A percentile compares a stretch with the other conserved stretches of the same genome.
Conservation (phyloP, 1,140 invertebrate species). For the Musca vetustissima region DNA sequence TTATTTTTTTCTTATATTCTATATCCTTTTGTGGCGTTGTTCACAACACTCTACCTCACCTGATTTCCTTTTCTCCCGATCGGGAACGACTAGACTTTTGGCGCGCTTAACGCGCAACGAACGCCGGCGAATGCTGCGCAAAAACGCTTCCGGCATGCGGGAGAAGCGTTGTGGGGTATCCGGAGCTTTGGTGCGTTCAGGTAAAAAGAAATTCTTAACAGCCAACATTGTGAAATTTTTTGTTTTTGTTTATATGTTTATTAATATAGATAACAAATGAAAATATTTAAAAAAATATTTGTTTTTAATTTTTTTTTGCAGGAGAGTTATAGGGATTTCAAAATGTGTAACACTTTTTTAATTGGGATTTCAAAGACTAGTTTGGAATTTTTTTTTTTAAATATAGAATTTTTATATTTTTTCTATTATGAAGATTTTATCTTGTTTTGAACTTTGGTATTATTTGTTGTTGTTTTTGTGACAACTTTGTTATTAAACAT, state of each 20-base stretch:
- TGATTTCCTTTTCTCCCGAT: slow-evolving; percentile 71
- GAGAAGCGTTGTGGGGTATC: slow-evolving; percentile 58
- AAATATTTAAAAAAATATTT: not conserved
- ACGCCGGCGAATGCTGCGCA: slow-evolving; percentile 66
- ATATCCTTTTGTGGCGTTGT: no score
- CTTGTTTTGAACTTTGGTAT: no score
- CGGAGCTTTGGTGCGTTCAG: slow-evolving; percentile 63
- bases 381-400: no score
- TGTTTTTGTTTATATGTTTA: not conserved
- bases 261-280: not conserved
- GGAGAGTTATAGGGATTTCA: no score
- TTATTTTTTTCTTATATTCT: no score
- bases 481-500: no score
- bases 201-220: slow-evolving; percentile 69
- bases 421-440: no score
- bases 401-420: no score
- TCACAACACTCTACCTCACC: slow-evolving; percentile 63
- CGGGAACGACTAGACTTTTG: slow-evolving; percentile 66
- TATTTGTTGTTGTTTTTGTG: no score
- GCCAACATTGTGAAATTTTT: slow-evolving; percentile 57
- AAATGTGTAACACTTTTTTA: no score
- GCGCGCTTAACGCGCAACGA: slow-evolving; percentile 70
- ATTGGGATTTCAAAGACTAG: no score
- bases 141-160: slow-evolving; percentile 67
- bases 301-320: no score